Base-by-base conservation (phyloP, 2,888 invertebrate species). In the Cremastobaeus sp. region DNA sequence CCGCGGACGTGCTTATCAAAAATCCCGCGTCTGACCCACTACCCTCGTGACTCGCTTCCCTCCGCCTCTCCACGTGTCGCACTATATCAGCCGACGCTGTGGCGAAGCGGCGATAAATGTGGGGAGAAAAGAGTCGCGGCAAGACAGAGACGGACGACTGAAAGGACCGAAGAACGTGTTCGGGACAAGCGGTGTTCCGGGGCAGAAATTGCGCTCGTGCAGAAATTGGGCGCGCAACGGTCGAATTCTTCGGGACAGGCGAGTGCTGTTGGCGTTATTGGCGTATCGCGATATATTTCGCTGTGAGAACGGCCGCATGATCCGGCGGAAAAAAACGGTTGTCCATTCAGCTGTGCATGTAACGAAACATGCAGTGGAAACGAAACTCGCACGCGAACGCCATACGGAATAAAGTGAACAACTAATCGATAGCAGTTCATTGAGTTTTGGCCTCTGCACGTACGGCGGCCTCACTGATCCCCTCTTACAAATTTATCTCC, bases 371-470 rank as follows among this genome's bases (percentile, higher is more conserved):
- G 25, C 52, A 34, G 15, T 28, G 1, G 37, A 28, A 45, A 52
- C 50, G 57, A 57, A 68, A 62, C 43, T 50, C 52, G 12, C 77
- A 73, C 78, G 77, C 77, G 79, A 74, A 39, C 37, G 39, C 79
- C 74, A 77, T 60, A 77, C 78, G 64, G 69, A 80, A 76, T 78
- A 78, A 85, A 85, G 82, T 83, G 82, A 85, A 80, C 80, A 79
- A 77, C 81, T 80, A 83, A 85, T 84, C 85, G 83, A 84, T 84
- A 82, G 75, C 78, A 80, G 84, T 84, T 84, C 84, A 83, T 85
- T 84, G 84, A 84, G 82, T 85, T 84, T 84, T 78, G 80, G 81
- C 72, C 77, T 80, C 78, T 76, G 77, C 79, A 79, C 78, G 77
- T 77, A 76, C 78, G 73, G 43, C 41, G 45, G 48, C 62, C 52